Percentiles rank a stretch among this genome's conserved stretches.
These are phyloP conservation scores for Lates japonicus DNA, from an alignment of 2,797 vertebrate genomes.

Conservation along the genomic window DNA sequence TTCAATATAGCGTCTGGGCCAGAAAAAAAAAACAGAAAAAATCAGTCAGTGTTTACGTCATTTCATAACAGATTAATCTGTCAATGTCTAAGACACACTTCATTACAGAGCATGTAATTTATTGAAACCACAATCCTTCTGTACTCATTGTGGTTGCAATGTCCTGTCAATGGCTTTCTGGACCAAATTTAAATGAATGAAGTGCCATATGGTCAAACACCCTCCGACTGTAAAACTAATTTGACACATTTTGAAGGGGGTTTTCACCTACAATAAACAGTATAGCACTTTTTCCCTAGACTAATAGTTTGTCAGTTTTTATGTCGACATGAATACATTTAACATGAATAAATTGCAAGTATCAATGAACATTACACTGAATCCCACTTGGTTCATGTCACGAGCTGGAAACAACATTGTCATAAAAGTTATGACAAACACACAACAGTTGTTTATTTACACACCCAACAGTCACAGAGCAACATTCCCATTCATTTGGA, in stretches of 20 bases:
- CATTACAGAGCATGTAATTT: background rate
- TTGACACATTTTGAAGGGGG: background rate
- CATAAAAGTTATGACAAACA: background rate
- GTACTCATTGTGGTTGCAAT: background rate
- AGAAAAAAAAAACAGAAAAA: conserved; percentile 14
- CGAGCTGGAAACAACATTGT: background rate
- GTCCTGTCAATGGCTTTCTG: background rate
- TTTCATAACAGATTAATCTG: background rate
- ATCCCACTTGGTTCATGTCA: background rate
- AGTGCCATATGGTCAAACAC: background rate
- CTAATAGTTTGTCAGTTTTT: background rate
- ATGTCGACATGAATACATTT: too few species aligned
- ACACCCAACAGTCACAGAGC: background rate
- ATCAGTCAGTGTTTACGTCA: background rate
- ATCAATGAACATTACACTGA: background rate
- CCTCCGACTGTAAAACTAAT: background rate
- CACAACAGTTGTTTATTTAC: background rate
- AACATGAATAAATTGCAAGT: background rate
- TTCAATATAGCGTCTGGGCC: conserved; percentile 85
- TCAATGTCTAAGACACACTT: background rate
- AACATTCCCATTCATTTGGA: background rate
- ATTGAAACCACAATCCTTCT: background rate
- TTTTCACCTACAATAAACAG: background rate
- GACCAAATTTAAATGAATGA: background rate
- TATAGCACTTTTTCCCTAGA: background rate